Percentiles rank a stretch among this genome's conserved stretches.
phyloP scores from a whole-genome alignment of 2,797 vertebrate species.

The Chromobotia macracanthus region DNA sequence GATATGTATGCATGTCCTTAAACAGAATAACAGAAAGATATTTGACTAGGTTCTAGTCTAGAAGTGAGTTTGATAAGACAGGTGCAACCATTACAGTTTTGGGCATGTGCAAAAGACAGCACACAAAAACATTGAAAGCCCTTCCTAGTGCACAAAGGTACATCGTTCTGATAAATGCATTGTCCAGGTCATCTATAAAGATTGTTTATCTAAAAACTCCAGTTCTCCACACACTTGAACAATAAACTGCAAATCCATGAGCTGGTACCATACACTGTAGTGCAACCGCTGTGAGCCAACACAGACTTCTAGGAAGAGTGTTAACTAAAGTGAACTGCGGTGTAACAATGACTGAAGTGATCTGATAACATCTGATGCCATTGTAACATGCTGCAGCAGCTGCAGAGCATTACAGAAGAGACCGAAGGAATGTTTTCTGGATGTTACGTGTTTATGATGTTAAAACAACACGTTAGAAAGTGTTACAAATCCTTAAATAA shows the following conservation, averaged over 20 bases:
- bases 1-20: too few relatives aligned
- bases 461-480: conserved; percentile 6
- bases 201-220: too few relatives aligned
- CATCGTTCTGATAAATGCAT: not conserved
- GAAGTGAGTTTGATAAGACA: too few relatives aligned
- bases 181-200: conserved; percentile 36
- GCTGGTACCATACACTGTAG: not conserved
- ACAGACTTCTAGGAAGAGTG: not conserved
- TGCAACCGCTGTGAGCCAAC: conserved; percentile 8
- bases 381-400: not conserved
- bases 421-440: not conserved
- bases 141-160: not conserved
- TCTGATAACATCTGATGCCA: not conserved
- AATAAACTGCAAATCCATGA: not conserved
- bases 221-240: too few relatives aligned
- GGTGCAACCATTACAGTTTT: not conserved
- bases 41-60: too few relatives aligned
- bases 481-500: not conserved
- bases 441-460: too few relatives aligned
- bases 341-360: not conserved
- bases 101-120: too few relatives aligned
- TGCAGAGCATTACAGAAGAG: not conserved
- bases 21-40: too few relatives aligned
- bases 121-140: not conserved
- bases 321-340: too few relatives aligned